phyloP scores from a whole-genome alignment of 2,113 vertebrate species.

The Leucosticte australis region DNA sequence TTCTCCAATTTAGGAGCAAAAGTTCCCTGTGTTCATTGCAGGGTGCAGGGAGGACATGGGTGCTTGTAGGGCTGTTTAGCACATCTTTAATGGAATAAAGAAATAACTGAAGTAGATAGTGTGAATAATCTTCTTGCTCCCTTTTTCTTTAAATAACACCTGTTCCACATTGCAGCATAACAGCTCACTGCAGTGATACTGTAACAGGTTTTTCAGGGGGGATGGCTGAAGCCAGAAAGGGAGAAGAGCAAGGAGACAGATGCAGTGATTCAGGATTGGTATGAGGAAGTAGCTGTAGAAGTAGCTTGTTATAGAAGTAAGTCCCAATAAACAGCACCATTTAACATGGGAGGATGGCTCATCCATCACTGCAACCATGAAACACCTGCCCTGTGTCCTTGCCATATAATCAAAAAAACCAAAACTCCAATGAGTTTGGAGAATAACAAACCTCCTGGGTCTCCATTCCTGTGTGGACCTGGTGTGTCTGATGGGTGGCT shows the following conservation, averaged over 20 bases:
- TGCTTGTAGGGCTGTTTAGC: not conserved
- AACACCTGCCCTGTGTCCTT: not conserved
- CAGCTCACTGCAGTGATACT: not conserved
- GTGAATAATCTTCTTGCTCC: not conserved
- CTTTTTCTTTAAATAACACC: not conserved
- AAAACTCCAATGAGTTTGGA: not conserved
- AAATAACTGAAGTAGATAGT: not conserved
- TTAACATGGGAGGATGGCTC: not conserved
- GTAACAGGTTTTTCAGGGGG: not conserved
- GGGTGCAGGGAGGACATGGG: not conserved
- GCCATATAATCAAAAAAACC: not conserved
- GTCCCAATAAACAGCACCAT: not conserved
- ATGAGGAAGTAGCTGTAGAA: conserved; percentile 1
- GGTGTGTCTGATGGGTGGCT: not conserved
- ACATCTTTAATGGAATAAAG: not conserved
- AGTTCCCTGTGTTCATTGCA: not conserved
- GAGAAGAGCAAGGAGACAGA: not conserved
- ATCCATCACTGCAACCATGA: not conserved
- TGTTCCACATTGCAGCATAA: not conserved
- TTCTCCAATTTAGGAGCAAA: not conserved
- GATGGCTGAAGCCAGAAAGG: not conserved
- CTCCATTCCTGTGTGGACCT: not conserved
- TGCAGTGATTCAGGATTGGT: not conserved
- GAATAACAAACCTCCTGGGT: not conserved
- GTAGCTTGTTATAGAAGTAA: not conserved